Conservation (phyloP, 2,113 vertebrate species). For the Chamaea fasciata region DNA sequence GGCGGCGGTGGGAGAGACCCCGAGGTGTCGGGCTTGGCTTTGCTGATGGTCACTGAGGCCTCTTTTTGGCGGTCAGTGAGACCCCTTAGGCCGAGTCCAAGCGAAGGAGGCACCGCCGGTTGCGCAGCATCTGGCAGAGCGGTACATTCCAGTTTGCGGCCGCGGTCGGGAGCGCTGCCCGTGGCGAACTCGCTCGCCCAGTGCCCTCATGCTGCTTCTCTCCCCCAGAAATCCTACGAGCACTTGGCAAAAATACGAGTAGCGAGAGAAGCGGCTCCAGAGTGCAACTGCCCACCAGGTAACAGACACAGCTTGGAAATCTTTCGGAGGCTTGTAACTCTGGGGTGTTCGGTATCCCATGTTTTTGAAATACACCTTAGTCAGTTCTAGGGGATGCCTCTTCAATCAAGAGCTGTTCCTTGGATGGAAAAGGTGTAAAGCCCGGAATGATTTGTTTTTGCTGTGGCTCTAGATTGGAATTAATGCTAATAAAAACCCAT, state of each 20-base stretch:
- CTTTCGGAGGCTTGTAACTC: background rate
- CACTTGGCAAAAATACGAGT: conserved; percentile 87
- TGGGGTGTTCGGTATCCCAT: background rate
- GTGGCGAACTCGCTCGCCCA: background rate
- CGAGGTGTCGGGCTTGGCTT: background rate
- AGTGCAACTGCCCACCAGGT: conserved; percentile 98
- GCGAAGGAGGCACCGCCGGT: background rate
- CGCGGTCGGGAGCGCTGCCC: background rate
- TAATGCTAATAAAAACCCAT: background rate
- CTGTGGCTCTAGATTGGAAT: background rate
- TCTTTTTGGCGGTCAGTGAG: background rate
- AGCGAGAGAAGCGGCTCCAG: conserved; percentile 83
- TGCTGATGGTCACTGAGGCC: background rate
- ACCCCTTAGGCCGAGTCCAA: background rate
- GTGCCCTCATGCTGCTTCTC: conserved; percentile 27
- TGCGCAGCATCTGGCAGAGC: background rate
- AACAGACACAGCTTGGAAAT: conserved; percentile 41
- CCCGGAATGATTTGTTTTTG: background rate
- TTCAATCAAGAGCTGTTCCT: background rate
- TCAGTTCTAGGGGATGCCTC: background rate
- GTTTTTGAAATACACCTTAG: background rate
- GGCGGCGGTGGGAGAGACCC: background rate
- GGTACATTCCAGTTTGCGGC: background rate
- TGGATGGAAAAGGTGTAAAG: conserved; percentile 1
- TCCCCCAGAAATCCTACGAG: conserved; percentile 88